Evolutionary conservation across 2,888 invertebrate species (phyloP).

Genomic region (Athripsodes cinereus): DNA sequence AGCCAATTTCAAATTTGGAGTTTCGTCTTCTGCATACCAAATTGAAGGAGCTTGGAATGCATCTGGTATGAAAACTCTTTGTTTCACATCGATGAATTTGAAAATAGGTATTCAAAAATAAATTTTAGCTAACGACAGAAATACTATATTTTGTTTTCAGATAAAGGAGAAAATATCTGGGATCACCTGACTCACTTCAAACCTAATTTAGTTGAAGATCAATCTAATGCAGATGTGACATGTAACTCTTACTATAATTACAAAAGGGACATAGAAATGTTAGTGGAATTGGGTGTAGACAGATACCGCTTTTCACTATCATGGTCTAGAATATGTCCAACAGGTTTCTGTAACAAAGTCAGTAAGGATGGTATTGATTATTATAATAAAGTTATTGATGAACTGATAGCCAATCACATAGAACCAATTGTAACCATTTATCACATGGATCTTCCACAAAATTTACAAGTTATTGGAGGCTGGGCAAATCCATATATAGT

Average conservation of each 20-base stretch:
- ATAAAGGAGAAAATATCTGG: slow-evolving; percentile 62
- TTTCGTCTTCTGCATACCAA: slow-evolving; percentile 37
- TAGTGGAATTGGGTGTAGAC: slow-evolving; percentile 50
- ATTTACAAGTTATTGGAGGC: slow-evolving; percentile 47
- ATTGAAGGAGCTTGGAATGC: slow-evolving; percentile 40
- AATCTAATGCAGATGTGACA: slow-evolving; percentile 54
- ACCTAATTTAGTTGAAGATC: slow-evolving; percentile 48
- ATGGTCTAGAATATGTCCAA: slow-evolving; percentile 63
- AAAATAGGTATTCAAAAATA: too few species aligned
- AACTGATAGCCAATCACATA: slow-evolving; percentile 48
- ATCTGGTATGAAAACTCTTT: slow-evolving; percentile 32
- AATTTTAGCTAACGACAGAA: too few species aligned
- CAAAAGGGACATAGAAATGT: slow-evolving; percentile 52
- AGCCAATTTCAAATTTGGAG: slow-evolving; percentile 24
- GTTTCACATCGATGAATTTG: background rate
- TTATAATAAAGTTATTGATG: slow-evolving; percentile 56
- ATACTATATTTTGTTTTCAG: slow-evolving; percentile 37
- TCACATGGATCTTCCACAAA: slow-evolving; percentile 63
- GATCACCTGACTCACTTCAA: slow-evolving; percentile 55
- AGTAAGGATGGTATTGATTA: slow-evolving; percentile 46
- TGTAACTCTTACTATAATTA: slow-evolving; percentile 62
- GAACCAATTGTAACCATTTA: slow-evolving; percentile 57
- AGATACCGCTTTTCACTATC: slow-evolving; percentile 58
- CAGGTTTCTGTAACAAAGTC: slow-evolving; percentile 37
- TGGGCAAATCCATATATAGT: slow-evolving; percentile 49